Base-by-base conservation (phyloP, 2,888 invertebrate species). In the Nephrotoma appendiculata region DNA sequence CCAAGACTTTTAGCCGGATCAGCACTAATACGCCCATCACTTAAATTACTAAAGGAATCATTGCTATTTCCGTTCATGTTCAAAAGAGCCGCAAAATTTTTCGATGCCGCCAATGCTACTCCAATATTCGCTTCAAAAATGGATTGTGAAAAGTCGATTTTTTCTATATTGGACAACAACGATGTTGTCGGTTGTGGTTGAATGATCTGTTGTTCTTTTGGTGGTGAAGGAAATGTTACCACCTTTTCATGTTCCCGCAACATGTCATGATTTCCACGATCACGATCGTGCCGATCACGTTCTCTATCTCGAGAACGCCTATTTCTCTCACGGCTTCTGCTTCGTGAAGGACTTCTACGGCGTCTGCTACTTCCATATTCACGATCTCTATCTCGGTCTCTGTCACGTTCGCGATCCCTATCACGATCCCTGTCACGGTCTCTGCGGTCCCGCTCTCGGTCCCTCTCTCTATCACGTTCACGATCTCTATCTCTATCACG, bases 221-320 rank as follows among this genome's bases (percentile, higher is more conserved):
- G 83, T 92, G 92, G 88, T 92, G 92, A 90, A 89, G 92, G 89
- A 89, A 92, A 88, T 89, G 92, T 89, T 89, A 92, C 88, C 12
- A 90, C 90, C 2, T 91, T 89, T 90, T 84, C 84, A 41, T 90
- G 89, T 45, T 88, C 88, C 11, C 88, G 31, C 2, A 31, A 31
- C 87, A 44, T 88, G 85, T 41, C 87, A 84, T 86, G 88, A 41
- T 87, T 87, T n/a, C 88, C 87, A 86, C 88, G 88, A 87, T 88
- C 88, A 86, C 87, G 88, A 87, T 86, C 88, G 83, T 91, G 90
- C 5, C 91, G 89, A 57, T 92, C 92, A 1, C 92, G 89, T 52
- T 91, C 91, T 71, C 88, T 88, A 43, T 88, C 88, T 0, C 88
- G 87, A 86, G 85, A 85, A 43, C 85, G 43, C 9, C 85, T 15